phyloP scores from a whole-genome alignment of 2,113 vertebrate species.

The Chloroceryle aenea region DNA sequence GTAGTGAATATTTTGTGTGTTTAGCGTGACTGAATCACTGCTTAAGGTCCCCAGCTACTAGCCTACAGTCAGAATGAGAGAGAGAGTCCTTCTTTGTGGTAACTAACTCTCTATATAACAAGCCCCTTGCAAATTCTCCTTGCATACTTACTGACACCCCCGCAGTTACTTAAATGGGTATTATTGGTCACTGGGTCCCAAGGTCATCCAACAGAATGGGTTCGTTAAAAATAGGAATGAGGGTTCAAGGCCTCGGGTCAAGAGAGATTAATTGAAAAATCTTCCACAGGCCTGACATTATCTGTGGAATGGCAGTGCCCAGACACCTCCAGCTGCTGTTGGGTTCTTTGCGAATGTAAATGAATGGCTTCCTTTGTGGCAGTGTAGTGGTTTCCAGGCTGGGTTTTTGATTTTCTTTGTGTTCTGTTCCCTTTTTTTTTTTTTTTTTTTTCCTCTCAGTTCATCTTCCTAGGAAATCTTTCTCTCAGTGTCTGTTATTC shows the following conservation, averaged over 20 bases:
- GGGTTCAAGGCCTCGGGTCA: constrained; percentile 62
- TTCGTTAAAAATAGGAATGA: constrained; percentile 73
- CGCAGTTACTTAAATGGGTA: constrained; percentile 69
- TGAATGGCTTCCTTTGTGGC: constrained; percentile 32
- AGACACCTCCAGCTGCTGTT: constrained; percentile 70
- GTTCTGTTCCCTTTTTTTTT: background rate
- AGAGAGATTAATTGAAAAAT: constrained; percentile 78
- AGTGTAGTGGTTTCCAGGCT: background rate
- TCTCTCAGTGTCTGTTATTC: background rate
- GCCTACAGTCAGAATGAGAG: background rate
- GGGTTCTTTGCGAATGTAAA: constrained; percentile 61
- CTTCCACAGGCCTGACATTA: constrained; percentile 56
- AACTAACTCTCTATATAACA: constrained; percentile 50
- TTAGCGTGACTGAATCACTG: background rate
- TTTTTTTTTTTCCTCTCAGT: background rate
- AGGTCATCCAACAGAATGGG: constrained; percentile 67
- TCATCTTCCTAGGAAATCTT: background rate
- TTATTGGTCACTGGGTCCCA: constrained; percentile 65
- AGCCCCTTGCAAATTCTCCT: constrained; percentile 61
- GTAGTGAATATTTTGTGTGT: background rate
- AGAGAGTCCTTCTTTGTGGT: background rate
- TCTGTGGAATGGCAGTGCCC: constrained; percentile 54
- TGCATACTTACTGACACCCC: constrained; percentile 39
- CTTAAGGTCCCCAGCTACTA: background rate
- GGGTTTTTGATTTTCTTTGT: background rate